phyloP scores from a whole-genome alignment of 2,113 vertebrate genomes.

The Megalops atlanticus region DNA sequence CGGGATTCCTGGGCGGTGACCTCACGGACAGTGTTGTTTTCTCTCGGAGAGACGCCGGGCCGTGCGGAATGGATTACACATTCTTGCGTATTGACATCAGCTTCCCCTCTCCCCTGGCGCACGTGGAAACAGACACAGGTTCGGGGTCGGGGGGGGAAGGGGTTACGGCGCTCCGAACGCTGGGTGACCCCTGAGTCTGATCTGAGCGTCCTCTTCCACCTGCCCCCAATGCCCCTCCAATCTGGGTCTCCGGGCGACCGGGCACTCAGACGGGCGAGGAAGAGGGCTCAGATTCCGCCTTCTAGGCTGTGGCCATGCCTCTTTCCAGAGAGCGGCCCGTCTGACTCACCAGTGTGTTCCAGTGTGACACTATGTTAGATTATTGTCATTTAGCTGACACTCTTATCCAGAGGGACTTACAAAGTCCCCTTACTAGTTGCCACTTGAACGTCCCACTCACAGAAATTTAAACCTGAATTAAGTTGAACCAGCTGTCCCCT shows the following conservation, averaged over 20 bases:
- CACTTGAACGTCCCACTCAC: too few species aligned
- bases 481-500: constrained; percentile 52
- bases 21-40: constrained; percentile 71
- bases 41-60: constrained; percentile 56
- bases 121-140: constrained; percentile 57
- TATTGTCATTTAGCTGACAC: too few species aligned
- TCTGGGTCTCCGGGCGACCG: constrained; percentile 28
- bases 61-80: constrained; percentile 68
- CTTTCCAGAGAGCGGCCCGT: background rate
- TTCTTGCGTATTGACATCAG: constrained; percentile 72
- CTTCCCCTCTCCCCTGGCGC: constrained; percentile 52
- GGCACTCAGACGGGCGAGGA: background rate
- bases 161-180: background rate
- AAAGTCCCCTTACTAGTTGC: too few species aligned
- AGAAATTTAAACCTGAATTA: too few species aligned
- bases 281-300: background rate
- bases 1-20: constrained; percentile 67
- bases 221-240: too few species aligned
- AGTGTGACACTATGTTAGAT: too few species aligned
- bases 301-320: background rate
- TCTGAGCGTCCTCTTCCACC: too few species aligned
- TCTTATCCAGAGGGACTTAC: too few species aligned
- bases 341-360: constrained; percentile 7
- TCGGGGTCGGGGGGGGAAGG: constrained; percentile 44
- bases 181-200: constrained; percentile 17